These are phyloP conservation scores for Amblyopsis rosae DNA, from an alignment of 2,113 vertebrate species.

Conservation along the genomic window DNA sequence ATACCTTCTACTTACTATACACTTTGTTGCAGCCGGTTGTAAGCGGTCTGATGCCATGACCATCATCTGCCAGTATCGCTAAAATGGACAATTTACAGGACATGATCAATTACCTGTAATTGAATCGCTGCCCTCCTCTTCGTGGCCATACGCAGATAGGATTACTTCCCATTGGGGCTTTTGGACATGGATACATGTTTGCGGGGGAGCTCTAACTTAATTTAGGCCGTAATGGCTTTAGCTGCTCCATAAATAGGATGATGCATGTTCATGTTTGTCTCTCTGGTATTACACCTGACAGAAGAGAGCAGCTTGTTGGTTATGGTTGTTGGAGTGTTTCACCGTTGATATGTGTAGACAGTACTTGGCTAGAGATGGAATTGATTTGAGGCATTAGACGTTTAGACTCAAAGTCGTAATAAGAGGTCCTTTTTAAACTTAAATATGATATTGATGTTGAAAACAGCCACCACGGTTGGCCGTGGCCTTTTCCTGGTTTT, in stretches of 20 bases:
- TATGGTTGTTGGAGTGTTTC: neutral
- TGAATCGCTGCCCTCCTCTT: constrained; percentile 61
- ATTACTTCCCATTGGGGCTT: constrained; percentile 57
- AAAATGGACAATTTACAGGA: constrained; percentile 64
- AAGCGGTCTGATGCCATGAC: constrained; percentile 24
- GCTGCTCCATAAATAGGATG: constrained; percentile 65
- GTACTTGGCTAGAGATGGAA: neutral
- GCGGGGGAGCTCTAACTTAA: constrained; percentile 64
- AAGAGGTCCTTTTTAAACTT: too few species aligned
- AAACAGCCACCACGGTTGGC: too few species aligned
- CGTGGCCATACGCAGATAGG: constrained; percentile 57
- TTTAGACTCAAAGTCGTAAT: too few species aligned
- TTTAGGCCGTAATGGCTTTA: constrained; percentile 73
- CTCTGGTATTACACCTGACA: constrained; percentile 46
- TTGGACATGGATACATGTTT: constrained; percentile 66
- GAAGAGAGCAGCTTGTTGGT: constrained; percentile 3
- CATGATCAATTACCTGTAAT: constrained; percentile 67
- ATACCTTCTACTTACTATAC: constrained; percentile 22
- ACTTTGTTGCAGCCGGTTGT: constrained; percentile 30
- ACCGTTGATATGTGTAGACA: neutral
- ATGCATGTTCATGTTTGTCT: constrained; percentile 48
- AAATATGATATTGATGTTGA: too few species aligned
- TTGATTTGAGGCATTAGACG: too few species aligned
- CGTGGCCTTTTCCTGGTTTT: too few species aligned
- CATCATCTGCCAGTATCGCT: constrained; percentile 53